phyloP scores from a whole-genome alignment of 2,797 vertebrate genomes.

The Smutsia gigantea region DNA sequence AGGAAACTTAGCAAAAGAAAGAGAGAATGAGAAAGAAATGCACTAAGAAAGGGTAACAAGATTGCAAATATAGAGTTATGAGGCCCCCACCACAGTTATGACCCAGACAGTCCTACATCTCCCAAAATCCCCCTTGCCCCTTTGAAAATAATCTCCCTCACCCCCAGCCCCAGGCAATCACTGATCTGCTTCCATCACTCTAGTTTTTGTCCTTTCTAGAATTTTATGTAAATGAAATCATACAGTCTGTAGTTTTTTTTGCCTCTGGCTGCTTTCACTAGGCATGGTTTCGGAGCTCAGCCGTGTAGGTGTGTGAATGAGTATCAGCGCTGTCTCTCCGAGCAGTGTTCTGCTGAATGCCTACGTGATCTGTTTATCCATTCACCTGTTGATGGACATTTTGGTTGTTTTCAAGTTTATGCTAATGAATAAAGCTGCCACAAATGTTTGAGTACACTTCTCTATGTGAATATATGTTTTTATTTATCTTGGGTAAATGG shows the following conservation, averaged over 20 bases:
- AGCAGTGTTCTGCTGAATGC: fast-evolving
- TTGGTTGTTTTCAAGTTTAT: neutral
- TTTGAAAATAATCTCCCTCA: neutral
- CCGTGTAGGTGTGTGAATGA: fast-evolving
- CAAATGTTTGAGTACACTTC: neutral
- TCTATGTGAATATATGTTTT: neutral
- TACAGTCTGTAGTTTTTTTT: too few species aligned
- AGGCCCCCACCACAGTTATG: neutral
- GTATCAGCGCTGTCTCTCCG: fast-evolving
- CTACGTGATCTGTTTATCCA: neutral
- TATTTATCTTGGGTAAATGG: neutral
- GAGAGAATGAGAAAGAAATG: neutral
- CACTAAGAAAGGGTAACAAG: neutral
- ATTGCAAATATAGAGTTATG: fast-evolving
- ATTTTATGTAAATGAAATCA: neutral
- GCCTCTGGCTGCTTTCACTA: neutral
- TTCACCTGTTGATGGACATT: neutral
- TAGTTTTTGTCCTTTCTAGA: neutral
- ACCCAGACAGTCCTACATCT: neutral
- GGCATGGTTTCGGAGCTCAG: neutral
- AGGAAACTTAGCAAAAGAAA: neutral
- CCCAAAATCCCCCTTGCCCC: neutral
- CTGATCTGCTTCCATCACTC: neutral
- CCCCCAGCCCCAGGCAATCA: neutral
- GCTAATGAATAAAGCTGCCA: neutral